Conservation (phyloP, 2,797 vertebrate genomes). For the Takifugu rubripes region DNA sequence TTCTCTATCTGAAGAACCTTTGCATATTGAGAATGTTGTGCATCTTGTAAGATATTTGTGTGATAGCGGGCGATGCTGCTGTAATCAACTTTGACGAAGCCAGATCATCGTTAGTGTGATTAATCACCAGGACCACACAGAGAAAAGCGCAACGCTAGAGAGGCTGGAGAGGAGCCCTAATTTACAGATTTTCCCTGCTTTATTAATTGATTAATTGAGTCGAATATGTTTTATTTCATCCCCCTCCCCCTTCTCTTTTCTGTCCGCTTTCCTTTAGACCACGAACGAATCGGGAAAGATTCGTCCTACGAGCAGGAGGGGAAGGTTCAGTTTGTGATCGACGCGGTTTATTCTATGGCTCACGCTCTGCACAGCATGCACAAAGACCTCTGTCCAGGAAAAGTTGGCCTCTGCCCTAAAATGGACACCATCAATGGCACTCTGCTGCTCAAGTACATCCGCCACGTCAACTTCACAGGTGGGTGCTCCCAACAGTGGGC, state of each 20-base stretch:
- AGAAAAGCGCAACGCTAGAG: not conserved
- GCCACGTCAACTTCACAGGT: slow-evolving; percentile 94
- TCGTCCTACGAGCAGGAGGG: slow-evolving; percentile 92
- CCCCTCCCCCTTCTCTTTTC: not conserved
- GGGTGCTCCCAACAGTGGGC: slow-evolving; percentile 25
- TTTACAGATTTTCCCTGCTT: not conserved
- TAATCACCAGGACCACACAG: slow-evolving; percentile 23
- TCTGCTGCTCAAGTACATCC: slow-evolving; percentile 91
- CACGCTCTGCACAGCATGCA: slow-evolving; percentile 93
- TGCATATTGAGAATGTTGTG: not conserved
- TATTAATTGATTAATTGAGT: not conserved
- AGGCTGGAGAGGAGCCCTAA: slow-evolving; percentile 25
- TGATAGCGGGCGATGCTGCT: not conserved
- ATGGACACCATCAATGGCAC: slow-evolving; percentile 90
- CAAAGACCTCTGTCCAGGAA: slow-evolving; percentile 86
- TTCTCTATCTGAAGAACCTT: not conserved
- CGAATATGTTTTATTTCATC: not conserved
- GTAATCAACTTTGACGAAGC: not conserved
- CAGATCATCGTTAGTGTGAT: slow-evolving; percentile 9
- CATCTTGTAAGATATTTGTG: not conserved
- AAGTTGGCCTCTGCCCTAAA: slow-evolving; percentile 84
- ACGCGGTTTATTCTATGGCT: slow-evolving; percentile 93
- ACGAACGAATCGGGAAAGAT: slow-evolving; percentile 91
- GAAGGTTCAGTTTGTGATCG: slow-evolving; percentile 94
- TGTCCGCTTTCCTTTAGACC: slow-evolving; percentile 69